Conservation (phyloP, 1,140 invertebrate genomes). For the Drosophila pallidifrons region DNA sequence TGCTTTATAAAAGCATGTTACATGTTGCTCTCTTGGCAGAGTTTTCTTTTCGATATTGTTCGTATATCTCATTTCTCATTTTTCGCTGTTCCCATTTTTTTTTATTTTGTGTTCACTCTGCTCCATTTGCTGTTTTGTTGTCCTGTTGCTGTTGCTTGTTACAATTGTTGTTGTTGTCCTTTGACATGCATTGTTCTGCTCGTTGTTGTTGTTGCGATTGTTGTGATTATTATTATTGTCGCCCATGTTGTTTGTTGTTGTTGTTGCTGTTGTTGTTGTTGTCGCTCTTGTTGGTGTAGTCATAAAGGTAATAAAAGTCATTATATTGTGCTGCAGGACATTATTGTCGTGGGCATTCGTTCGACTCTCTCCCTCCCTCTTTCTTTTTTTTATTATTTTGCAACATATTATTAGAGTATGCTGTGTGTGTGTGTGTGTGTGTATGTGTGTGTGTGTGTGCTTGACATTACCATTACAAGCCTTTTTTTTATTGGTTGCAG, state of each 20-base stretch:
- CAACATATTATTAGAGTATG: slow-evolving; percentile 62
- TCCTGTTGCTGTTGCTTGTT: slow-evolving; percentile 5
- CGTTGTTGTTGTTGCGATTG: slow-evolving; percentile 30
- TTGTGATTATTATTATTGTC: slow-evolving; percentile 32
- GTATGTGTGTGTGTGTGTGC: slow-evolving; percentile 20
- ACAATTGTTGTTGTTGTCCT: slow-evolving; percentile 18
- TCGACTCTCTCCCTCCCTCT: slow-evolving; percentile 55
- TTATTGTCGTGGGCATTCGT: slow-evolving; percentile 66
- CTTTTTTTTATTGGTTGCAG: background rate
- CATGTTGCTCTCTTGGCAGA: background rate
- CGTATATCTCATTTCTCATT: background rate
- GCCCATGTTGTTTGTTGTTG: background rate
- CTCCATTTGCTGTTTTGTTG: slow-evolving; percentile 16
- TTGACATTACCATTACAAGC: slow-evolving; percentile 13
- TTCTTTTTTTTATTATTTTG: slow-evolving; percentile 23
- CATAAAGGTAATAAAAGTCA: slow-evolving; percentile 82
- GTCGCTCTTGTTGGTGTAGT: slow-evolving; percentile 55
- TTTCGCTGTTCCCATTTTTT: background rate
- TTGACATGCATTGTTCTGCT: slow-evolving; percentile 33
- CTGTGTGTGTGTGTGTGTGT: slow-evolving; percentile 30
- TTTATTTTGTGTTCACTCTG: background rate
- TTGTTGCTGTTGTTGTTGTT: slow-evolving; percentile 20
- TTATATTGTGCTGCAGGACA: slow-evolving; percentile 77
- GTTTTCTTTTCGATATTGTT: slow-evolving; percentile 3
- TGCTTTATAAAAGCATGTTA: background rate